Conservation (phyloP, 2,113 vertebrate species). For the Epinephelus moara region DNA sequence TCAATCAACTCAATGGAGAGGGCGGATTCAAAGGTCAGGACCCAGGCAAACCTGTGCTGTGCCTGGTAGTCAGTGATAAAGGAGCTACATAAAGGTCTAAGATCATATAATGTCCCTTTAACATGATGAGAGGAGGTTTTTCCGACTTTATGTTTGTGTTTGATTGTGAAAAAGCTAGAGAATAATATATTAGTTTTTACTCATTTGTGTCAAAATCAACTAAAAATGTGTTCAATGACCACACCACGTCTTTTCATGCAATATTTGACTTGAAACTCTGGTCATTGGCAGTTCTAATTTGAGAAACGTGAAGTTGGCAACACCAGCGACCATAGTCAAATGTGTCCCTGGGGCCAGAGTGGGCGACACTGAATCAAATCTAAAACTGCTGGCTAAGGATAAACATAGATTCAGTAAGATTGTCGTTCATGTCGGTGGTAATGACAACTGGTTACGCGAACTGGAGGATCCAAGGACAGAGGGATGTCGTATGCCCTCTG, state of each 20-base stretch:
- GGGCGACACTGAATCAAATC: no score
- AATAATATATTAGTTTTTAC: neutral
- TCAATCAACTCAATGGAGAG: no score
- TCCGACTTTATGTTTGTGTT: neutral
- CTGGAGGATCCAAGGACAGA: no score
- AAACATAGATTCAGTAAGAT: no score
- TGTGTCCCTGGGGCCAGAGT: no score
- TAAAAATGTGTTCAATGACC: neutral
- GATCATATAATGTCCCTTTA: neutral
- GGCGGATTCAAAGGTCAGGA: no score
- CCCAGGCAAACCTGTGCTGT: neutral
- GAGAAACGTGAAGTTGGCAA: accelerated
- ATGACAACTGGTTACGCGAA: no score
- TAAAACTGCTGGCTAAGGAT: no score
- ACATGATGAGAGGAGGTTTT: neutral
- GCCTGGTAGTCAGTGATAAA: neutral
- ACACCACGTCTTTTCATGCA: neutral
- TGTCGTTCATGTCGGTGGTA: no score
- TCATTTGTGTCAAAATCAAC: neutral
- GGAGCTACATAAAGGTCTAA: neutral
- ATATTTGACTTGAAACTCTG: neutral
- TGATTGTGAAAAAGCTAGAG: neutral
- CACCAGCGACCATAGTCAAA: no score
- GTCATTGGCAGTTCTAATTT: no score
- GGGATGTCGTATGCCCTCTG: no score